Evolutionary conservation across 1,140 invertebrate species (phyloP).

Genomic region (Onthophagus taurus): DNA sequence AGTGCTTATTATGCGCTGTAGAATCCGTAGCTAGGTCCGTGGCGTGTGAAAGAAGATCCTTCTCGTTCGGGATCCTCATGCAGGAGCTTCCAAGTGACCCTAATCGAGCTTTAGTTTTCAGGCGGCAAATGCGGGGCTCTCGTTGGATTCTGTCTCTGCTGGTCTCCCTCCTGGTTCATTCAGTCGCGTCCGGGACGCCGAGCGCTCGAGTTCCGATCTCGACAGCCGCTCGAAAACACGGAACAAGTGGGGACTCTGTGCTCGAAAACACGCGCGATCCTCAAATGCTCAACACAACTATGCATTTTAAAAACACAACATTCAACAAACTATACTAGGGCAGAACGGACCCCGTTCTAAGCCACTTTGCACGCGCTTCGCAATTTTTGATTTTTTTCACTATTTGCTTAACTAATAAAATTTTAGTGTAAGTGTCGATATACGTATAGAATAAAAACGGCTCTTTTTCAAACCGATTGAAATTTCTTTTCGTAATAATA

Average conservation of each 20-base stretch:
- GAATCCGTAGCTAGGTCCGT: no score
- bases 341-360: no score
- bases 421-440: neutral
- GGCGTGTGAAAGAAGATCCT: no score
- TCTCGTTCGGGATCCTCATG: no score
- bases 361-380: constrained; percentile 1
- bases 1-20: no score
- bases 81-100: constrained; percentile 4
- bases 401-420: neutral
- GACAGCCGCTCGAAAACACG: neutral
- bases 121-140: constrained; percentile 1
- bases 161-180: constrained; percentile 11
- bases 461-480: no score
- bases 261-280: neutral
- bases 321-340: neutral
- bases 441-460: neutral
- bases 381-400: constrained; percentile 5
- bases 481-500: no score
- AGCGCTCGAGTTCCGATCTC: constrained; percentile 17
- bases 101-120: constrained; percentile 8
- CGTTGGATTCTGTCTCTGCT: constrained; percentile 5
- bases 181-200: constrained; percentile 31
- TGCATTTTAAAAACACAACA: neutral
- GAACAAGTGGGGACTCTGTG: neutral
- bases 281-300: constrained; percentile 2